Evolutionary conservation across 2,113 vertebrate genomes (phyloP).

Genomic region (Protobothrops mucrosquamatus): DNA sequence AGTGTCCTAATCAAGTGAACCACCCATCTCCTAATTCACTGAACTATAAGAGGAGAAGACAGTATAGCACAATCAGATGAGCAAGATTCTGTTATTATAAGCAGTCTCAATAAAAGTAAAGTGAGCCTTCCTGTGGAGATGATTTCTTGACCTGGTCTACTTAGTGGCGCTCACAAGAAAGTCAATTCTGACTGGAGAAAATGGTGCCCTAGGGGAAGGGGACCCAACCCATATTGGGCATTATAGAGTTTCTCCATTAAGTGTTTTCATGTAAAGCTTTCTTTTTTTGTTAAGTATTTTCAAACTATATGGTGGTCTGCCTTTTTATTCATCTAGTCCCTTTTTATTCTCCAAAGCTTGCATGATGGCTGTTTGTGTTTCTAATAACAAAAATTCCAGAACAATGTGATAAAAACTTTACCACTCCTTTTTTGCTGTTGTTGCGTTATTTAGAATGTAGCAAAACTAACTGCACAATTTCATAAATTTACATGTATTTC

Average conservation of each 20-base stretch:
- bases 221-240: background rate
- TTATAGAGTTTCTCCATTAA: background rate
- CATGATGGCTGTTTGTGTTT: conserved; percentile 52
- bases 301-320: conserved; percentile 56
- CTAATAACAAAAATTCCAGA: background rate
- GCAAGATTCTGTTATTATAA: background rate
- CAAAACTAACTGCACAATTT: conserved; percentile 12
- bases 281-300: conserved; percentile 63
- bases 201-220: background rate
- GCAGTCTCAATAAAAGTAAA: background rate
- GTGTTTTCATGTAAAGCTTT: conserved; percentile 3
- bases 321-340: conserved; percentile 50
- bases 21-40: background rate
- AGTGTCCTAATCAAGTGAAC: background rate
- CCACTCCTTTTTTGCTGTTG: background rate
- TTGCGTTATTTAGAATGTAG: conserved; percentile 28
- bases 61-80: background rate
- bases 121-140: background rate
- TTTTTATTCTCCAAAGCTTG: conserved; percentile 27
- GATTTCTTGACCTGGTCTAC: background rate
- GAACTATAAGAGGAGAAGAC: background rate
- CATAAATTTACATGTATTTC: conserved; percentile 4
- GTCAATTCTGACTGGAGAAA: background rate
- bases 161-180: background rate
- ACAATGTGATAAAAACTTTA: background rate